Evolutionary conservation across 2,113 vertebrate genomes (phyloP).

Genomic region (Aptenodytes patagonicus): DNA sequence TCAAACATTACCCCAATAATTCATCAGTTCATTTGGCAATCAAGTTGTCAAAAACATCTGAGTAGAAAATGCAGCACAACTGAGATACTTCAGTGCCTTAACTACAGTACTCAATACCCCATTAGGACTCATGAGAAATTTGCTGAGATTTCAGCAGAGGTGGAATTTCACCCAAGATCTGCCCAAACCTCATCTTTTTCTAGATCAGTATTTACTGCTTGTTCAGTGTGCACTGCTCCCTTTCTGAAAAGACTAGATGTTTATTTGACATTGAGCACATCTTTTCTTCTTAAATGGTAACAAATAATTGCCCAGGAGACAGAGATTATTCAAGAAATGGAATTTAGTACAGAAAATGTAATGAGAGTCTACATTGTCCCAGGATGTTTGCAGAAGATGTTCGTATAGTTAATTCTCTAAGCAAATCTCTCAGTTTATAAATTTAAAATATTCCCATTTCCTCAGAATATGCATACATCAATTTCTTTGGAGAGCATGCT

Average conservation of each 20-base stretch:
- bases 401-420: not conserved
- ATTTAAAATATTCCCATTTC: conserved; percentile 1
- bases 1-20: not conserved
- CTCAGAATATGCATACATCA: not conserved
- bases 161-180: not conserved
- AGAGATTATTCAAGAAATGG: not conserved
- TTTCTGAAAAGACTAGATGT: not conserved
- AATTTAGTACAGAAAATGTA: conserved; percentile 1
- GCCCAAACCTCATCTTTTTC: not conserved
- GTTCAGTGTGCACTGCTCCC: not conserved
- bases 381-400: not conserved
- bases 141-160: not conserved
- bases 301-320: not conserved
- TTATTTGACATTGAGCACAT: not conserved
- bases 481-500: not conserved
- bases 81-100: not conserved
- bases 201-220: not conserved
- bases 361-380: conserved; percentile 1
- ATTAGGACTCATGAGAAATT: not conserved
- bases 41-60: not conserved
- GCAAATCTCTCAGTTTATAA: conserved; percentile 5
- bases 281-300: conserved; percentile 25
- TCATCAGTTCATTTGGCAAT: not conserved
- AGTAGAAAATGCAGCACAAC: not conserved
- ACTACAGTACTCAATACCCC: not conserved